Percentiles rank a stretch among this genome's conserved stretches.
Evolutionary conservation across 2,888 invertebrate species (phyloP).

Genomic region (Drosophila histrio): DNA sequence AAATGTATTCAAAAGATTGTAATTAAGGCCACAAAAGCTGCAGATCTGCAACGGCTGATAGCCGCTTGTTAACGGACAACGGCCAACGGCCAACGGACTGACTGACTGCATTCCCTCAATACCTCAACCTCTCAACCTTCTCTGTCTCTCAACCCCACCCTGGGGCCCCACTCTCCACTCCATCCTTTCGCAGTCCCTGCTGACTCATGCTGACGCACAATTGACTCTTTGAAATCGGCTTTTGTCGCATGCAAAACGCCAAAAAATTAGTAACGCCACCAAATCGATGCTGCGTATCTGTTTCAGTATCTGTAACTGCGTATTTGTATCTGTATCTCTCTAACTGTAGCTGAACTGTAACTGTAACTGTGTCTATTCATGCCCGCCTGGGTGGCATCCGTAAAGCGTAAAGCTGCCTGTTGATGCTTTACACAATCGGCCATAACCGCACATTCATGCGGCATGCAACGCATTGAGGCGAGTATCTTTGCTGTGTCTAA

Average conservation of each 20-base stretch:
- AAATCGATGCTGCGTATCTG: constrained; percentile 37
- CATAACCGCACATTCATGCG: constrained; percentile 20
- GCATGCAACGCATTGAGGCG: background rate
- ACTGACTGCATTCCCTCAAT: constrained; percentile 43
- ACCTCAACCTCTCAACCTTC: background rate
- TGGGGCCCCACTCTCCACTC: background rate
- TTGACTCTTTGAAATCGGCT: constrained; percentile 59
- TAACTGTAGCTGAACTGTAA: constrained; percentile 7
- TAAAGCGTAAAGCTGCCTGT: constrained; percentile 34
- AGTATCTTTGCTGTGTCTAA: background rate
- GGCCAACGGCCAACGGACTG: constrained; percentile 36
- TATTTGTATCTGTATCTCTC: constrained; percentile 6
- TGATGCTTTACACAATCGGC: constrained; percentile 11
- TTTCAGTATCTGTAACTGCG: constrained; percentile 20
- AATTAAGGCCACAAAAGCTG: constrained; percentile 79
- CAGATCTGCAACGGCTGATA: constrained; percentile 74
- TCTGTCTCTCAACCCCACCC: background rate
- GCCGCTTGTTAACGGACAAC: constrained; percentile 66
- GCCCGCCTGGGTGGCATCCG: constrained; percentile 67
- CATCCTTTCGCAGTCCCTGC: constrained; percentile 17
- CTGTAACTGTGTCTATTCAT: constrained; percentile 40
- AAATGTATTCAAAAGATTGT: constrained; percentile 81
- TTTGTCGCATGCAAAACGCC: constrained; percentile 74
- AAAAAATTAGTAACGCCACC: constrained; percentile 69
- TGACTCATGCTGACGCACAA: constrained; percentile 76